Conservation (phyloP, 2,888 invertebrate genomes). For the Tenthredo amoena region DNA sequence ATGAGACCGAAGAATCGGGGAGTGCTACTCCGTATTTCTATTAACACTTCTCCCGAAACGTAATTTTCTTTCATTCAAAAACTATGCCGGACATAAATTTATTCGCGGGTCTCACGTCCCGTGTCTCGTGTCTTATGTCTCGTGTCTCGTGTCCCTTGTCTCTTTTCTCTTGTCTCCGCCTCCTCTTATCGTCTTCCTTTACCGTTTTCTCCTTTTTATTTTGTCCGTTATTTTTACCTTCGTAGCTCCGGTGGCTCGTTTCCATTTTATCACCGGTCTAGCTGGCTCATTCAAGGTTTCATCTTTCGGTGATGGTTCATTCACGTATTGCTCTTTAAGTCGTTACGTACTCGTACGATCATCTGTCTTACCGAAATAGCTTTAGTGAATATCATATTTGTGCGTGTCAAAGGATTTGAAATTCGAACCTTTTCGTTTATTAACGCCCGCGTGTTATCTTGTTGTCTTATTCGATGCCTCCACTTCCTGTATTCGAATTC, state of each 20-base stretch:
- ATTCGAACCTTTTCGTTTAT: background rate
- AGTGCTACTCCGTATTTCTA: conserved; percentile 44
- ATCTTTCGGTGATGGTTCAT: conserved; percentile 8
- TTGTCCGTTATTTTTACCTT: conserved; percentile 43
- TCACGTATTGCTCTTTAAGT: background rate
- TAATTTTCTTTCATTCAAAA: conserved; percentile 48
- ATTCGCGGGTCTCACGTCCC: conserved; percentile 50
- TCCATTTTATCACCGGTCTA: conserved; percentile 24
- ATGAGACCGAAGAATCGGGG: conserved; percentile 16
- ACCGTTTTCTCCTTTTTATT: conserved; percentile 1
- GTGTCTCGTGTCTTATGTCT: conserved; percentile 27
- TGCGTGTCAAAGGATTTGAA: background rate
- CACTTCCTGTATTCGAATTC: conserved; percentile 30
- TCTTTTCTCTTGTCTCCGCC: conserved; percentile 5
- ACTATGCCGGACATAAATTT: conserved; percentile 53
- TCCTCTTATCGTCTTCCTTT: conserved; percentile 18
- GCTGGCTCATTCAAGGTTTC: conserved; percentile 7
- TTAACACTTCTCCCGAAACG: conserved; percentile 37
- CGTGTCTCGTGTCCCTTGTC: conserved; percentile 24
- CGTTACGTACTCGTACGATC: background rate
- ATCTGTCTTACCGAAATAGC: background rate
- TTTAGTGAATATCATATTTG: background rate
- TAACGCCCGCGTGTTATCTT: background rate
- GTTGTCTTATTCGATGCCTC: background rate
- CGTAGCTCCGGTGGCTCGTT: conserved; percentile 35